These are phyloP conservation scores for Sebastes alutus DNA, from an alignment of 2,797 vertebrate species.

Conservation along the genomic window DNA sequence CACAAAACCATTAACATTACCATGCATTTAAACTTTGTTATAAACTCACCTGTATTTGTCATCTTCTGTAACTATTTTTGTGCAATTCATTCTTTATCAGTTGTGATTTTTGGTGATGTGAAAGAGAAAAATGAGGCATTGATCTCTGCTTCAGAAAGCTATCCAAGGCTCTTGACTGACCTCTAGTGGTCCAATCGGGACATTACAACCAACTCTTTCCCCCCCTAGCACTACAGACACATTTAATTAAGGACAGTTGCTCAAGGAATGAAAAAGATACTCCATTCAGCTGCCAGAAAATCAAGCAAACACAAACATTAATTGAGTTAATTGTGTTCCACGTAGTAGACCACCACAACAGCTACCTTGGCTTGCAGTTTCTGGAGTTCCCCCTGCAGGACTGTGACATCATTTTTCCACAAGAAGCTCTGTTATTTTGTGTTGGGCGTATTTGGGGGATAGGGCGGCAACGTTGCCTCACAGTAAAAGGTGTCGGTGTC, in stretches of 20 bases:
- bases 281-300: not conserved
- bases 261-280: not conserved
- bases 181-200: constrained; percentile 27
- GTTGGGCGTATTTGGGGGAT: not conserved
- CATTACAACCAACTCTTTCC: constrained; percentile 2
- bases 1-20: not conserved
- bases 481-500: not conserved
- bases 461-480: not conserved
- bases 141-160: not conserved
- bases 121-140: not conserved
- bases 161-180: constrained; percentile 45
- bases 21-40: not conserved
- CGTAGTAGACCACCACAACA: not conserved
- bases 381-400: not conserved
- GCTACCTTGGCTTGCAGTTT: not conserved
- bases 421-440: not conserved
- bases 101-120: not conserved
- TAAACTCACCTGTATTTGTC: not conserved
- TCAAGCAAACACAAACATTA: not conserved
- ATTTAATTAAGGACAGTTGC: not conserved
- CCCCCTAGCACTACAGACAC: not conserved
- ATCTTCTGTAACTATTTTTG: not conserved
- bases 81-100: not conserved
- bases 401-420: not conserved
- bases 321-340: not conserved